Percentiles rank a stretch among this genome's conserved stretches.
Evolutionary conservation across 2,888 invertebrate genomes (phyloP).

Genomic region (Tenthredo notha): DNA sequence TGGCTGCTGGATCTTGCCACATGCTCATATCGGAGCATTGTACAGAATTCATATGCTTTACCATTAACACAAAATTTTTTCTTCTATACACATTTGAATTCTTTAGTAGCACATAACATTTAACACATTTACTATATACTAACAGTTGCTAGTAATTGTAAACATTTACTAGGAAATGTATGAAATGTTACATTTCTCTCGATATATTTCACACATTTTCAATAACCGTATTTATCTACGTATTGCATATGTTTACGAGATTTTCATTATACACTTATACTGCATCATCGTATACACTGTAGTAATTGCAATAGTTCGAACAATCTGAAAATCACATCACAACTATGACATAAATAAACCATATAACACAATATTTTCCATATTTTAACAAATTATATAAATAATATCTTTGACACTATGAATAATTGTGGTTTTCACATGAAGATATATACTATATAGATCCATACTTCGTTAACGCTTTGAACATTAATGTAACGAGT

Average conservation of each 20-base stretch:
- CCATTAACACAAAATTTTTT: conserved; percentile 29
- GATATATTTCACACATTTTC: conserved; percentile 37
- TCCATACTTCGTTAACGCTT: not conserved
- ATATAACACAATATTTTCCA: not conserved
- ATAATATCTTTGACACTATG: conserved; percentile 1
- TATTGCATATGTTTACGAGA: conserved; percentile 24
- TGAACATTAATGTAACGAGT: not conserved
- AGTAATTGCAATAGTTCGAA: conserved; percentile 35
- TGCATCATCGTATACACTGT: conserved; percentile 44
- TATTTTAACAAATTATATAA: conserved; percentile 10
- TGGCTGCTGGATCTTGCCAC: conserved; percentile 15
- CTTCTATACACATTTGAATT: conserved; percentile 50
- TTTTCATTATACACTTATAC: conserved; percentile 11
- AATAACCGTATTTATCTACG: conserved; percentile 10
- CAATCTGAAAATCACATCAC: conserved; percentile 3
- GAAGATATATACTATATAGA: not conserved
- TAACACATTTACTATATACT: conserved; percentile 54
- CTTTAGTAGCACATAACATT: conserved; percentile 53
- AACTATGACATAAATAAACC: conserved; percentile 33
- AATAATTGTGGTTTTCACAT: not conserved
- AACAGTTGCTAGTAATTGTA: conserved; percentile 54
- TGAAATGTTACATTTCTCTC: conserved; percentile 39
- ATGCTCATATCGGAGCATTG: not conserved
- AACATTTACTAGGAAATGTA: conserved; percentile 55
- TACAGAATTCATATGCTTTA: not conserved